Evolutionary conservation across 2,113 vertebrate species (phyloP), one percentile per base, ranked within the genome.

Genomic region (Oceanodroma tethys): DNA sequence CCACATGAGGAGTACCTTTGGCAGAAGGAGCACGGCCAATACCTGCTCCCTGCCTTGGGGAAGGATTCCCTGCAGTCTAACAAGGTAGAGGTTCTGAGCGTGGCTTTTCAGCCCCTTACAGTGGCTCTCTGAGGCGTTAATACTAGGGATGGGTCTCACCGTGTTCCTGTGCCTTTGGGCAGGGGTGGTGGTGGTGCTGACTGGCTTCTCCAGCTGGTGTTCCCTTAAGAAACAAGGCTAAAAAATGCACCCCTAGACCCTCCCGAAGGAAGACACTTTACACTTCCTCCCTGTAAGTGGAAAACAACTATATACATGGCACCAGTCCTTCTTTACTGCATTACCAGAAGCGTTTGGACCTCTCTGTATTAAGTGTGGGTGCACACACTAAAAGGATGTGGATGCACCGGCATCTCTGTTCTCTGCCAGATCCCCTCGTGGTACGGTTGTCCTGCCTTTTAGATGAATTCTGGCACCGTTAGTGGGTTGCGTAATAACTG

Each of bases 11-110:
- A 55, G 21, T 27, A 66, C 50, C 38, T 94, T 21, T 34, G 19
- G 1, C 4, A 38, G 38, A 34, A 79, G 81, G n/a, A 79, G 17
- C 71, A 29, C 0, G 10, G 20, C 4, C 1, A 2, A 9, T 55
- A 26, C 27, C 60, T 81, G 40, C 45, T 83, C 29, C 48, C 48
- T 60, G 75, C 43, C 67, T 27, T 42, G 43, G 20, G 30, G 30
- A 73, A 21, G 52, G 66, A 18, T 67, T 67, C 20, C 42, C 50
- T 63, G 38, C 38, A 34, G 74, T 47, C 56, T 43, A 10, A 38
- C 27, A 22, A 78, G 20, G 56, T 6, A 43, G 47, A 58, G 26
- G 11, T 52, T 91, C 78, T 38, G 62, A 1, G 30, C 4, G 2
- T 1, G 27, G 27, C 48, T 75, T 68, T 56, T 26, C 45, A 86